These are phyloP conservation scores for Emydoidea blandingii DNA, from an alignment of 2,797 vertebrate genomes.

Conservation along the genomic window DNA sequence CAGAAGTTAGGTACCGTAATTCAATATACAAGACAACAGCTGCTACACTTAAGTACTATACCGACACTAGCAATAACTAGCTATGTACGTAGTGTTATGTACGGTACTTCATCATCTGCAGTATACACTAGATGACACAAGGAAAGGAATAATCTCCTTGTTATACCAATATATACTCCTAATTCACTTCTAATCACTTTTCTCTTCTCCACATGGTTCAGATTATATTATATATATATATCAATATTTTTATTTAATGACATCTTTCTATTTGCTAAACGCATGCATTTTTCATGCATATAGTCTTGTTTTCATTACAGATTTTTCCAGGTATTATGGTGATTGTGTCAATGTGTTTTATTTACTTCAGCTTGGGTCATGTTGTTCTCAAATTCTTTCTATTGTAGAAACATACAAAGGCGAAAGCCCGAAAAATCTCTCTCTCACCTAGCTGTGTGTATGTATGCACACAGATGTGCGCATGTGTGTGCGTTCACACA, in stretches of 20 bases:
- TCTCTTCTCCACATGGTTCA: background rate
- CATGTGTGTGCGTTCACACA: background rate
- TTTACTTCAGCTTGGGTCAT: background rate
- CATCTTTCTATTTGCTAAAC: background rate
- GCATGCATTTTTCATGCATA: background rate
- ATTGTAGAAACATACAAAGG: background rate
- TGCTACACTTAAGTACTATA: background rate
- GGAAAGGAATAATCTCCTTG: background rate
- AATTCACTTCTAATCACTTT: background rate
- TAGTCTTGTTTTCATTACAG: background rate
- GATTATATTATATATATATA: background rate
- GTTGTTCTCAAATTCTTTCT: background rate
- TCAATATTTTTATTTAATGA: background rate
- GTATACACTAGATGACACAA: background rate
- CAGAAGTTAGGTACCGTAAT: background rate
- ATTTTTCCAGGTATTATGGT: background rate
- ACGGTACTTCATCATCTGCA: background rate
- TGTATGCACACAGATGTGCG: background rate
- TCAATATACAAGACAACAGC: accelerated
- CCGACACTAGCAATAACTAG: background rate
- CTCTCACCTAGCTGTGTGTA: background rate
- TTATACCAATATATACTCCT: background rate
- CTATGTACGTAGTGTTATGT: background rate
- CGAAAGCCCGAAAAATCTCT: background rate
- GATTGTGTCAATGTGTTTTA: background rate